Percentiles rank a stretch among this genome's conserved stretches.
phyloP scores from a whole-genome alignment of 2,888 invertebrate genomes.

The Colletes collaris region DNA sequence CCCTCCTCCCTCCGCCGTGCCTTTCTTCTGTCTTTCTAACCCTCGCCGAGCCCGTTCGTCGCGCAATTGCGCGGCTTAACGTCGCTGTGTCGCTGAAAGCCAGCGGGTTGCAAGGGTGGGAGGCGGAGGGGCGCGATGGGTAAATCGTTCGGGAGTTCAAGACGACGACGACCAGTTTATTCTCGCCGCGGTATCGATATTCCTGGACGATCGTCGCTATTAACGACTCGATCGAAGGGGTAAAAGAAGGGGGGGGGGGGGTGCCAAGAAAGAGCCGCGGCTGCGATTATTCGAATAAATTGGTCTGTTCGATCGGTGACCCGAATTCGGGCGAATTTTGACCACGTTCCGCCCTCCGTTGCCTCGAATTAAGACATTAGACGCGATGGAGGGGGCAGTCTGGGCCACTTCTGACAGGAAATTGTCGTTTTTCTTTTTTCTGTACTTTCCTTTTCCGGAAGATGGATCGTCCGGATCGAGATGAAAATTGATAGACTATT shows the following conservation, averaged over 20 bases:
- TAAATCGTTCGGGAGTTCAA: not conserved
- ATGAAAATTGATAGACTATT: too few species aligned
- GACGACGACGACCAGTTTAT: constrained; percentile 29
- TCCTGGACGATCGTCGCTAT: constrained; percentile 38
- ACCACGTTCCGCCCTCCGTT: not conserved
- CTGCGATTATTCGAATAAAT: constrained; percentile 45
- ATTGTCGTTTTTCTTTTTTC: too few species aligned
- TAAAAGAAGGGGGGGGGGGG: not conserved
- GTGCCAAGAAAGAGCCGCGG: constrained; percentile 19
- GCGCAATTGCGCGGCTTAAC: constrained; percentile 36
- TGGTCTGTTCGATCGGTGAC: constrained; percentile 34
- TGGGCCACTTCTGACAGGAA: too few species aligned
- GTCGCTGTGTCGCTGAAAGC: constrained; percentile 15
- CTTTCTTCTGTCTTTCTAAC: not conserved
- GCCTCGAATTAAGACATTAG: not conserved
- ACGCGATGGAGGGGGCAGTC: too few species aligned
- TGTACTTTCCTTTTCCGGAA: too few species aligned
- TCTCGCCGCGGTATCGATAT: constrained; percentile 46
- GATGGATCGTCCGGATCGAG: too few species aligned
- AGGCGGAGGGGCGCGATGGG: not conserved
- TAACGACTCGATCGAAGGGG: constrained; percentile 13
- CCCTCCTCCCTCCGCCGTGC: not conserved
- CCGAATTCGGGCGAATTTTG: constrained; percentile 37
- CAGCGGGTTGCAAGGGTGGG: not conserved
- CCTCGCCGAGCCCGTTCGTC: not conserved